Percentiles rank a stretch among this genome's conserved stretches.
phyloP scores from a whole-genome alignment of 2,888 invertebrate species.

The Liodrosophila aerea region DNA sequence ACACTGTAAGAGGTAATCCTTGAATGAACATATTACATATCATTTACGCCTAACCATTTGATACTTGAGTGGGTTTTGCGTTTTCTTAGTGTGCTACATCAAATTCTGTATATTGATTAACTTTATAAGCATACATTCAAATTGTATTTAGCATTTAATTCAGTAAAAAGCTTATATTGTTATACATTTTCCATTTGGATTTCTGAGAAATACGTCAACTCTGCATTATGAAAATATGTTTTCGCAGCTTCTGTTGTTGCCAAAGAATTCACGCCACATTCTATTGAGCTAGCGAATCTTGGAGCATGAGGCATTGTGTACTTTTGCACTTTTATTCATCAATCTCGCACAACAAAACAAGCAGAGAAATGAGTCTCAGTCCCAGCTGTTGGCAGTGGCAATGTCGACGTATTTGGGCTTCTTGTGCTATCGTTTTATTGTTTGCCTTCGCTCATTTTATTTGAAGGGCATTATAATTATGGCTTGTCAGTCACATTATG shows the following conservation, averaged over 20 bases:
- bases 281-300: conserved; percentile 13
- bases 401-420: conserved; percentile 11
- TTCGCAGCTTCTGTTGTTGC: background rate
- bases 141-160: conserved; percentile 6
- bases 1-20: too few species aligned
- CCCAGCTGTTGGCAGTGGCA: conserved; percentile 16
- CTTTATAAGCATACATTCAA: background rate
- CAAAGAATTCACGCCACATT: conserved; percentile 5
- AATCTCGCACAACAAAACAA: conserved; percentile 20
- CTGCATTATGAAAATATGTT: conserved; percentile 11
- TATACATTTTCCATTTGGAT: conserved; percentile 5
- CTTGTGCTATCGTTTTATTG: conserved; percentile 22
- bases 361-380: conserved; percentile 5
- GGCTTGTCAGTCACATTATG: conserved; percentile 20
- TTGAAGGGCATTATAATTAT: conserved; percentile 39
- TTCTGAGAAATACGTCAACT: conserved; percentile 14
- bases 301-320: conserved; percentile 30
- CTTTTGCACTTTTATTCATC: conserved; percentile 44
- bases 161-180: conserved; percentile 16
- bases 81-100: too few species aligned
- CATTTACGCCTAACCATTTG: too few species aligned
- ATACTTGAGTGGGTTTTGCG: too few species aligned
- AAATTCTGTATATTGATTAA: too few species aligned
- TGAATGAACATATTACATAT: too few species aligned
- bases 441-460: conserved; percentile 28